Conservation (phyloP, 2,113 vertebrate species). For the Camelus bactrianus region DNA sequence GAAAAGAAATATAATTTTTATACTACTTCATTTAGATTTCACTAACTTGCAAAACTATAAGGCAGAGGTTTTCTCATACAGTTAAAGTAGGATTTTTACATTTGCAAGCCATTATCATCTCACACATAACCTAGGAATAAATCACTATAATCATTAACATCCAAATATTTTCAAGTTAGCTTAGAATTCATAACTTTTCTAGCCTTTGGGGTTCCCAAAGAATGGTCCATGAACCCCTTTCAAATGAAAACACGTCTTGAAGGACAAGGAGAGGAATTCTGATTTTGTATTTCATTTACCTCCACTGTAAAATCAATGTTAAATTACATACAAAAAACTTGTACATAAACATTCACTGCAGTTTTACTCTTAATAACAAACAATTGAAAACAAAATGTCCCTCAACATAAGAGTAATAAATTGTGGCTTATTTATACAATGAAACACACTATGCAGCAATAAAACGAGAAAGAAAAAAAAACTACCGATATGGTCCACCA, state of each 20-base stretch:
- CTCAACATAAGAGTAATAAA: background rate
- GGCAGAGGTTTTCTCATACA: background rate
- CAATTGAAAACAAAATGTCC: background rate
- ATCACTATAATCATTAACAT: background rate
- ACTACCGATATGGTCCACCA: background rate
- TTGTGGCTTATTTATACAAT: background rate
- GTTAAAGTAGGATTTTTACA: background rate
- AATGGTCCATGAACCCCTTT: background rate
- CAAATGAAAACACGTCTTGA: conserved; percentile 1
- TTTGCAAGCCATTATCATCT: background rate
- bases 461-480: background rate
- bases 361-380: conserved; percentile 36
- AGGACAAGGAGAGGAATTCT: background rate
- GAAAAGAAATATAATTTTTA: background rate
- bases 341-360: background rate
- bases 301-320: background rate
- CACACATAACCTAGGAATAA: background rate
- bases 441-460: background rate
- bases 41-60: background rate
- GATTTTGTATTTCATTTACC: conserved; percentile 1
- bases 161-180: conserved; percentile 37
- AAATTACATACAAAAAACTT: background rate
- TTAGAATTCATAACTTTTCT: background rate
- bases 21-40: background rate
- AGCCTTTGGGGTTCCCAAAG: background rate